Base-by-base conservation (phyloP, 1,140 invertebrate genomes). In the Agrilus planipennis region DNA sequence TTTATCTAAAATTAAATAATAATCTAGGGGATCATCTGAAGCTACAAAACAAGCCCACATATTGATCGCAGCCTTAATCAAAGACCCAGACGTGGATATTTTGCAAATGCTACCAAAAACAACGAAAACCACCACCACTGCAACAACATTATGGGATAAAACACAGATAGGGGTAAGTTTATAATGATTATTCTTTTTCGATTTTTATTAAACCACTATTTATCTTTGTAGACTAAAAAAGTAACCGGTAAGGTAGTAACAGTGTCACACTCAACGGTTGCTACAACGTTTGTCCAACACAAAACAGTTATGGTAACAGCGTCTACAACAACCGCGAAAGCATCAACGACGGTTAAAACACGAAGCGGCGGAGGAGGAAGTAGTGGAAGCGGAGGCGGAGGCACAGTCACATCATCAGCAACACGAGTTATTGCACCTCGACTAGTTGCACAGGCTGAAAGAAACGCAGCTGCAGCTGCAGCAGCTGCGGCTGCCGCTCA, bases 81-180 rank as follows among this genome's bases (percentile, higher is more conserved):
- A 89, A 62, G 90, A 95, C 68, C 86, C 90, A 4, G 90, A 96
- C 42, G 85, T 86, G 5, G 90, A 96, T 60, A 81, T 94, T 47
- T 62, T 78, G 44, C 82, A 88, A 61, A 79, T 93, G 65, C 61
- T 93, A 51, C 76, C 81, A 46, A 72, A 82, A 63, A 68, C 72
- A 15, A 78, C 77, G 42, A 68, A 72, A 44, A 60, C 66, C 20
- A 49, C 64, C 28, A 51, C 70, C 1, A 55, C 65, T 17, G 54
- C 63, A 4, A 63, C 67, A 6, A 65, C 70, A 15, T 62, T 69
- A 16, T 76, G 72, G 71, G 73, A 76, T 45, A 76, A 76, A 60
- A 65, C 73, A 14, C 60, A 62, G 40, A 55, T 58, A 34, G 58
- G 53, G 15, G 51, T 52, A 46, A 51, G 46, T 58, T 22, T 25